Base-by-base conservation (phyloP, 2,797 vertebrate species). In the Morelia viridis region DNA sequence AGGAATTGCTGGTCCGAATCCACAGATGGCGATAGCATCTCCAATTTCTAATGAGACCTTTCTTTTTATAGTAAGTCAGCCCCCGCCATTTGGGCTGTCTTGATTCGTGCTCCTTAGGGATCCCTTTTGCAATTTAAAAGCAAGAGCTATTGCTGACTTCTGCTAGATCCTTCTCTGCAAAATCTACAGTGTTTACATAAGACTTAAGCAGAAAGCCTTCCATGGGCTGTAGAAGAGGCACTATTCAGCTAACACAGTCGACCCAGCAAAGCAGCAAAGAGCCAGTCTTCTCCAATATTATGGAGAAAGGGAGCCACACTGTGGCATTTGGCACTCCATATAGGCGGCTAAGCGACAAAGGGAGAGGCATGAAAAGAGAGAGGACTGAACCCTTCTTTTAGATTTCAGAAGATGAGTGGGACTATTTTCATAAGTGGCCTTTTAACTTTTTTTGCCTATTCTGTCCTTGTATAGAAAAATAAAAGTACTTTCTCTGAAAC, bases 401-500 rank as follows among this genome's bases (percentile, higher is more conserved):
- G 35, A 76, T 17, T 68, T 71, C 50, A 85, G 50, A 85, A 89
- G 41, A 80, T 8, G 24, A 58, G 5, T 35, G 83, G 41, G 76
- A 11, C 41, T 80, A 53, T 87, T 92, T 60, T 61, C 41, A 7
- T 76, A 90, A 92, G 92, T 92, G 88, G 46, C 84, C 88, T 92
- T 92, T 76, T 13, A 76, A 50, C 41, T 76, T 61, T 56, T 50
- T 35, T 41, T 60, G n/a, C 56, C 41, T 86, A 26, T 80, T 90
- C 41, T 86, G 22, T 87, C 65, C 88, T 92, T 76, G 64, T 87
- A 76, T 84, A 90, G 83, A 53, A 87, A 89, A 92, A 90, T 80
- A 85, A 89, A 90, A 24, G n/a, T 85, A 31, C 62, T 90, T 90
- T 53, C 64, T 80, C 88, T 87, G 92, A 92, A 89, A 87, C 13